These are phyloP conservation scores for Orientallactaga bullata DNA, from an alignment of 2,113 vertebrate genomes.

Conservation along the genomic window DNA sequence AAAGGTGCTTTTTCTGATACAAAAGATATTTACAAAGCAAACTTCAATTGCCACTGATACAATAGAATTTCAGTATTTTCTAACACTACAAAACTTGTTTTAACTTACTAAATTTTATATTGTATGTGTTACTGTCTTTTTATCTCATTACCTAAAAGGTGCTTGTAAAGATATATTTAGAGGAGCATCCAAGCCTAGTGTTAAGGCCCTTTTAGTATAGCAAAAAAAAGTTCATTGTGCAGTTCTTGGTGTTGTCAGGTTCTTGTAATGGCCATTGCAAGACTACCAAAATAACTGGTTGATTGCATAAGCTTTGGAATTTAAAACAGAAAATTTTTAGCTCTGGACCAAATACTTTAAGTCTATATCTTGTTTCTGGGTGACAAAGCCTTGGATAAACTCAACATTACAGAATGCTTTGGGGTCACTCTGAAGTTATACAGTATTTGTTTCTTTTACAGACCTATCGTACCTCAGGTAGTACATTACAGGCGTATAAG, in stretches of 20 bases:
- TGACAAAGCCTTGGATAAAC: conserved; percentile 40
- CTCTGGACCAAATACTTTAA: background rate
- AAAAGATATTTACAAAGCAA: background rate
- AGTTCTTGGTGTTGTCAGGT: background rate
- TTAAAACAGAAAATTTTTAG: conserved; percentile 21
- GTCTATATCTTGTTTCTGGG: background rate
- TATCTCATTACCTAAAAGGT: no score
- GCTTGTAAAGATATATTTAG: background rate
- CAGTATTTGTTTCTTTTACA: conserved; percentile 13
- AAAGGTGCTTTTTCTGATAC: background rate
- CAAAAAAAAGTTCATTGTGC: background rate
- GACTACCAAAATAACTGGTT: background rate
- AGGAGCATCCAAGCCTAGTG: background rate
- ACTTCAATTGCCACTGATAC: background rate
- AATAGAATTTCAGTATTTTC: no score
- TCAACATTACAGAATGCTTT: background rate
- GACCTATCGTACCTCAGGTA: background rate
- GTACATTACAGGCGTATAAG: background rate
- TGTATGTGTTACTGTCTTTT: no score
- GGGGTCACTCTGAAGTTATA: background rate
- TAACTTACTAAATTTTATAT: no score
- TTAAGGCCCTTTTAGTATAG: background rate
- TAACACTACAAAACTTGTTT: no score
- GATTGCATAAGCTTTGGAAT: background rate
- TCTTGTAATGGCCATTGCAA: background rate